Conservation (phyloP, 2,888 invertebrate genomes). For the Diarsia rubi region DNA sequence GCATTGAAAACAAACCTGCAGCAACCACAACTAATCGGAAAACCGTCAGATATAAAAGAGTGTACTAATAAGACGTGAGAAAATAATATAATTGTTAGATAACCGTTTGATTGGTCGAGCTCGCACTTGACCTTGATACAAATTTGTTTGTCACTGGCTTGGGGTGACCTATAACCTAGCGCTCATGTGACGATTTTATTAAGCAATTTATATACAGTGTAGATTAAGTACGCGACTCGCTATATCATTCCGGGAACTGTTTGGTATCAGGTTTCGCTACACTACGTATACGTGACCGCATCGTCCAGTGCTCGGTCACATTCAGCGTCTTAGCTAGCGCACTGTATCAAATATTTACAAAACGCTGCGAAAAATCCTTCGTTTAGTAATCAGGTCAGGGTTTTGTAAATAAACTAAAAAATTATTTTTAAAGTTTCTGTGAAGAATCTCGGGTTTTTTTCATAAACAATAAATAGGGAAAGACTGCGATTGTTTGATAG, state of each 20-base stretch:
- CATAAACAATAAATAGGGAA: constrained; percentile 4
- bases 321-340: constrained; percentile 26
- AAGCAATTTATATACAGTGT: constrained; percentile 61
- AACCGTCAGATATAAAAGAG: constrained; percentile 3
- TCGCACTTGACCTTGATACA: constrained; percentile 81
- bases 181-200: constrained; percentile 72
- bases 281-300: constrained; percentile 7
- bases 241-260: constrained; percentile 68
- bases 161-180: constrained; percentile 72
- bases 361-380: constrained; percentile 52
- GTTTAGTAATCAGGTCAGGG: constrained; percentile 65
- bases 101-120: constrained; percentile 69
- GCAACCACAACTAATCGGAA: constrained; percentile 5
- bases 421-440: constrained; percentile 47
- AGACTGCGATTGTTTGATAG: constrained; percentile 29
- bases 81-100: constrained; percentile 58
- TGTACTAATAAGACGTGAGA: constrained; percentile 12
- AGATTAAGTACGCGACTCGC: constrained; percentile 61
- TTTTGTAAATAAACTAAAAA: constrained; percentile 50
- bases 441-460: constrained; percentile 23
- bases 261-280: constrained; percentile 58
- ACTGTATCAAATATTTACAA: constrained; percentile 40
- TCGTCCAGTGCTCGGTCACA: constrained; percentile 14
- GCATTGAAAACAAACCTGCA: constrained; percentile 7
- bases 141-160: constrained; percentile 75